Conservation (phyloP, 2,113 vertebrate genomes). For the Variabilichromis moorii region DNA sequence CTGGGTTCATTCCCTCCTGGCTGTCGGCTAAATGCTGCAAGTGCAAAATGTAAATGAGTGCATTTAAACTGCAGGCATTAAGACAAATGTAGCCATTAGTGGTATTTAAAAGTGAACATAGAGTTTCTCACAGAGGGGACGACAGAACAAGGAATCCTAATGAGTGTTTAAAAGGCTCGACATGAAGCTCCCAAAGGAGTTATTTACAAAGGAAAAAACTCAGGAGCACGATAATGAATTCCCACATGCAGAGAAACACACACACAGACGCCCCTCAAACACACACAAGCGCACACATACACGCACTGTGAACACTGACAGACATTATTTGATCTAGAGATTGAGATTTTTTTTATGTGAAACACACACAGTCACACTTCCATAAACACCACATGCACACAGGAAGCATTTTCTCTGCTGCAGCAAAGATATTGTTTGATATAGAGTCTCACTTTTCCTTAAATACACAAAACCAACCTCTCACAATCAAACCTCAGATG, state of each 20-base stretch:
- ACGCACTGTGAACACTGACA: not conserved
- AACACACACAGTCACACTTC: not conserved
- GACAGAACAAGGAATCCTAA: not conserved
- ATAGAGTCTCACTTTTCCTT: not conserved
- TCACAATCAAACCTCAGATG: not conserved
- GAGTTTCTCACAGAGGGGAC: not conserved
- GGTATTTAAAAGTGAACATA: not conserved
- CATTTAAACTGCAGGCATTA: not conserved
- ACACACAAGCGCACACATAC: not conserved
- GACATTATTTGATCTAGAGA: not conserved
- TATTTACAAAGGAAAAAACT: not conserved
- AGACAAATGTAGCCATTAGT: not conserved
- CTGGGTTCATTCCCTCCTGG: not conserved
- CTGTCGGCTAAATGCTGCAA: not conserved
- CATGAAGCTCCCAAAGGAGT: not conserved
- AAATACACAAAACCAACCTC: not conserved
- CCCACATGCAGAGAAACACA: not conserved
- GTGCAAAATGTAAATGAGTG: not conserved
- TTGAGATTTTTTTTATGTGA: not conserved
- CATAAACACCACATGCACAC: not conserved
- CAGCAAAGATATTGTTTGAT: not conserved
- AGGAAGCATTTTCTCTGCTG: not conserved
- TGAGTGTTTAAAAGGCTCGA: conserved; percentile 9
- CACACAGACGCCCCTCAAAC: not conserved
- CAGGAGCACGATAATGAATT: not conserved